Conservation (phyloP, 1,140 invertebrate genomes). For the Drosophila tropicalis region DNA sequence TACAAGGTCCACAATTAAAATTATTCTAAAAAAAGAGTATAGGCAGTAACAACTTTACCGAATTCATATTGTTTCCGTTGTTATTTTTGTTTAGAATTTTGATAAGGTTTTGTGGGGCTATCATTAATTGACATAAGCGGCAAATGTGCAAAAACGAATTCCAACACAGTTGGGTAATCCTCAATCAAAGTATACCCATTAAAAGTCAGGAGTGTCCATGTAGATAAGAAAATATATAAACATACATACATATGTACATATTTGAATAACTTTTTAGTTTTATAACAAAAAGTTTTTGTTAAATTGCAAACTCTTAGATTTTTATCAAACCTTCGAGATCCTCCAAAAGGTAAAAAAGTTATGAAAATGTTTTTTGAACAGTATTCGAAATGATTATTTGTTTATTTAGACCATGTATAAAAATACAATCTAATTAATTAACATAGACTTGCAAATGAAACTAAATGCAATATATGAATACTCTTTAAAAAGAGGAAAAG, state of each 20-base stretch:
- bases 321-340: no score
- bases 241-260: neutral
- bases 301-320: no score
- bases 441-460: neutral
- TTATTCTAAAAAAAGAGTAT: neutral
- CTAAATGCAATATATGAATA: slow-evolving; percentile 2
- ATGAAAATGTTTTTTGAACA: neutral
- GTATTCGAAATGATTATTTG: no score
- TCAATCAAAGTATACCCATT: neutral
- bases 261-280: neutral
- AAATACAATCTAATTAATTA: slow-evolving; percentile 11
- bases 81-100: slow-evolving; percentile 5
- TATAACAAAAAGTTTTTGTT: no score
- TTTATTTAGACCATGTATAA: neutral
- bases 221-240: no score
- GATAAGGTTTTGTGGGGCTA: neutral
- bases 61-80: neutral
- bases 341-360: neutral
- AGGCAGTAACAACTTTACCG: neutral
- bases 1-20: no score
- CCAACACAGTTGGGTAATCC: neutral
- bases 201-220: neutral
- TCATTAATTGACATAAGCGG: slow-evolving; percentile 1
- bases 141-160: neutral
- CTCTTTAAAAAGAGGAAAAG: neutral